Percentiles rank a stretch among this genome's conserved stretches.
Evolutionary conservation across 2,888 invertebrate species (phyloP).

Genomic region (Glyphotaelius pellucidus): DNA sequence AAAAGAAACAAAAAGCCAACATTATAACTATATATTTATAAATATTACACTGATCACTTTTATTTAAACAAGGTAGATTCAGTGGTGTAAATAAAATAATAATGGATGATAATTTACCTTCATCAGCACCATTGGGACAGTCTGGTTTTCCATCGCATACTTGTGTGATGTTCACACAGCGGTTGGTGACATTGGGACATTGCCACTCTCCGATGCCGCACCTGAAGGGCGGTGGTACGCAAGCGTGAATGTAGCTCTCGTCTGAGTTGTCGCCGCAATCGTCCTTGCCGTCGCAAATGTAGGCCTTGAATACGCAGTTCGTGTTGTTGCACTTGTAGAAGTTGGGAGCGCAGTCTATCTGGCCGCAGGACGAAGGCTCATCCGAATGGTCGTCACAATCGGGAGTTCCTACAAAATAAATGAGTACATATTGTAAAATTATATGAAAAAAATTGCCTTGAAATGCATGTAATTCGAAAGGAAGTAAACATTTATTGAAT

Average conservation of each 20-base stretch:
- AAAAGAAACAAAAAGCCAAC: constrained; percentile 45
- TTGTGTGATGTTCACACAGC: constrained; percentile 90
- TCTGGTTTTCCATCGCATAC: constrained; percentile 93
- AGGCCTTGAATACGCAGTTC: constrained; percentile 93
- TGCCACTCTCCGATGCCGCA: constrained; percentile 90
- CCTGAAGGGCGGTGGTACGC: constrained; percentile 86
- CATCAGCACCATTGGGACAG: constrained; percentile 96
- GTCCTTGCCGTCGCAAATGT: constrained; percentile 95
- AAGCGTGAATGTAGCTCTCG: constrained; percentile 89
- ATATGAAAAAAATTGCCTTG: neutral
- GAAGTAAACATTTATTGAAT: neutral
- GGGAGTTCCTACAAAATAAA: constrained; percentile 76
- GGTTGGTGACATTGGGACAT: constrained; percentile 88
- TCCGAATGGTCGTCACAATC: constrained; percentile 96
- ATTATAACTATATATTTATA: neutral
- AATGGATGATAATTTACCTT: constrained; percentile 79
- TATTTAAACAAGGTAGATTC: neutral
- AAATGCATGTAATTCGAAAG: neutral
- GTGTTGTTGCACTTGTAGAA: constrained; percentile 91
- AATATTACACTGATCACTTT: neutral
- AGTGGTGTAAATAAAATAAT: neutral
- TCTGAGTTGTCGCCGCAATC: constrained; percentile 96
- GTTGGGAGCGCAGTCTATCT: constrained; percentile 85
- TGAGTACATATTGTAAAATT: constrained; percentile 49
- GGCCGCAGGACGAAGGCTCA: constrained; percentile 89